A percentile compares a stretch with the other conserved stretches of the same genome.
Conservation (phyloP, 1,140 invertebrate genomes). For the Arion vulgaris region DNA sequence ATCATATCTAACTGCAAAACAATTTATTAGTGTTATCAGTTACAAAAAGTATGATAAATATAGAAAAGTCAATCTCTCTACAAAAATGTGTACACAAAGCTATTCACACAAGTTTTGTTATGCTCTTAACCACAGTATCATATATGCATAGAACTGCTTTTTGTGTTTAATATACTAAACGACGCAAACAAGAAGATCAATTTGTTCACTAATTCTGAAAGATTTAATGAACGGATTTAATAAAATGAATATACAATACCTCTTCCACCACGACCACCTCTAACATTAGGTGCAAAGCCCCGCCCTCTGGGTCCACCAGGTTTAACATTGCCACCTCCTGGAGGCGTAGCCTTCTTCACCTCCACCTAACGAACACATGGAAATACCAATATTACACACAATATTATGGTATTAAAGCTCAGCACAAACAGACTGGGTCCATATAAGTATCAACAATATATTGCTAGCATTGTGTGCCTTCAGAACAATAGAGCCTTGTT, state of each 20-base stretch:
- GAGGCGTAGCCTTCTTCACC: constrained; percentile 89
- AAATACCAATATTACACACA: constrained; percentile 15
- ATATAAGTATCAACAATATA: background rate
- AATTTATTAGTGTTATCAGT: too few species aligned
- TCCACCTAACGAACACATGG: constrained; percentile 75
- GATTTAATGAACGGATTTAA: too few species aligned
- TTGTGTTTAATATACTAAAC: too few species aligned
- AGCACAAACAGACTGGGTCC: background rate
- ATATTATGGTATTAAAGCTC: background rate
- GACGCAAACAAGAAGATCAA: too few species aligned
- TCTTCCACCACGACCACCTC: constrained; percentile 45
- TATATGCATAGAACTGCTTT: too few species aligned
- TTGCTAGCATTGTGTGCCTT: background rate
- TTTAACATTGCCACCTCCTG: constrained; percentile 75
- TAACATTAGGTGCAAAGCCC: constrained; percentile 43
- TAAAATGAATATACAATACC: background rate
- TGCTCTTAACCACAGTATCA: too few species aligned
- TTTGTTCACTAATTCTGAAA: too few species aligned
- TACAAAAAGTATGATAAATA: too few species aligned
- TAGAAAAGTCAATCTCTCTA: too few species aligned
- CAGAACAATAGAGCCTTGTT: background rate
- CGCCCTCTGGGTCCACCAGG: constrained; percentile 71
- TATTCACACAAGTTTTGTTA: too few species aligned
- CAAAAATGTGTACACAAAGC: too few species aligned
- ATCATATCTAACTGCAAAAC: too few species aligned